A percentile compares a stretch with the other conserved stretches of the same genome.
These are phyloP conservation scores for Silurus aristotelis DNA, from an alignment of 2,797 vertebrate species.

Conservation along the genomic window DNA sequence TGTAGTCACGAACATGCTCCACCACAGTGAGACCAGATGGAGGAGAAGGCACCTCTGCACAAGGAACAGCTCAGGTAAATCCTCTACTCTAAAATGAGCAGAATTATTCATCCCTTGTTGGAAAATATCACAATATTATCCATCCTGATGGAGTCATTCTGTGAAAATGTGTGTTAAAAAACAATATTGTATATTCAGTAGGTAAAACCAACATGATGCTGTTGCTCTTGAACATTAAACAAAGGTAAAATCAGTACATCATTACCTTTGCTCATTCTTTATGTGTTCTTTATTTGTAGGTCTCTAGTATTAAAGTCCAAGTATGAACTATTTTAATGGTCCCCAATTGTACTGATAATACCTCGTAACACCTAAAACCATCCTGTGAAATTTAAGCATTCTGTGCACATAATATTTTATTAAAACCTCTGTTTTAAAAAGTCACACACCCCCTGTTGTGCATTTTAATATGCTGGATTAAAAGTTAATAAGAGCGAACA, in stretches of 20 bases:
- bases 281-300: neutral
- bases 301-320: neutral
- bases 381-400: neutral
- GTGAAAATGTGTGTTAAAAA: neutral
- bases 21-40: conserved; percentile 81
- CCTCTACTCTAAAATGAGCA: neutral
- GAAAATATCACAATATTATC: neutral
- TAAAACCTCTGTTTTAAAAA: neutral
- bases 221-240: neutral
- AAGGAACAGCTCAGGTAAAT: conserved; percentile 23
- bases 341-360: conserved; percentile 3
- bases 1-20: conserved; percentile 87
- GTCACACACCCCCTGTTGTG: neutral
- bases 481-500: conserved; percentile 1
- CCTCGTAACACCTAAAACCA: neutral
- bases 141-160: neutral
- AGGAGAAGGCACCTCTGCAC: conserved; percentile 80
- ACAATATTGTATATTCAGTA: neutral
- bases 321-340: neutral
- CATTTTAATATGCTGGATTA: conserved; percentile 9
- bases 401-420: neutral
- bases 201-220: conserved; percentile 20
- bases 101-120: neutral
- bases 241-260: conserved; percentile 18
- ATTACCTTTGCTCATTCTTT: neutral